Evolutionary conservation across 2,113 vertebrate genomes (phyloP).

Genomic region (Neolamprologus modestus): DNA sequence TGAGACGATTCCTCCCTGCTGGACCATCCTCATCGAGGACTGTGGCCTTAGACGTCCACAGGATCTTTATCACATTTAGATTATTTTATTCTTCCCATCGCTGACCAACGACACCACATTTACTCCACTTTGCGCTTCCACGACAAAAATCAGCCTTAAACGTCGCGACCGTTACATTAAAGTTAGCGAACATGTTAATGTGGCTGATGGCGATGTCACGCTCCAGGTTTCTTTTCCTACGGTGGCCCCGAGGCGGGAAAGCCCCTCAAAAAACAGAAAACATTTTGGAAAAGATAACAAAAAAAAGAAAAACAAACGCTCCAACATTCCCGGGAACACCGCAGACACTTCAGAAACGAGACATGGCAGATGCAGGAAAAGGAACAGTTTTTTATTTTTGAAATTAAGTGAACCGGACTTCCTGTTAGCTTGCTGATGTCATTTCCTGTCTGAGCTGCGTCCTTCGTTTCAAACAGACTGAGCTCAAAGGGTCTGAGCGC

Average conservation of each 20-base stretch:
- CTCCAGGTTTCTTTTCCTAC: fast-evolving
- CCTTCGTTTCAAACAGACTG: background rate
- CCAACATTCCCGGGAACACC: fast-evolving
- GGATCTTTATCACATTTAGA: background rate
- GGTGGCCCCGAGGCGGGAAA: fast-evolving
- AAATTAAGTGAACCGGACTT: fast-evolving
- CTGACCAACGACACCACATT: background rate
- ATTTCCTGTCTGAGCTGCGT: background rate
- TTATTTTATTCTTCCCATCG: fast-evolving
- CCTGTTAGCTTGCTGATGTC: background rate
- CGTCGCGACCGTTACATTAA: fast-evolving
- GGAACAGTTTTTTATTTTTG: background rate
- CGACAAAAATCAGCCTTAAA: background rate
- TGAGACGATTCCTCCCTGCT: background rate
- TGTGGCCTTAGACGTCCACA: fast-evolving
- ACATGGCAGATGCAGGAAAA: background rate
- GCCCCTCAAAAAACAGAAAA: fast-evolving
- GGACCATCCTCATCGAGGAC: background rate
- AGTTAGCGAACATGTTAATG: fast-evolving
- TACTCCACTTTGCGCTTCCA: background rate
- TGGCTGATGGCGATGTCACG: background rate
- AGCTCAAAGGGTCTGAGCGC: background rate
- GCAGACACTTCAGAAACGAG: background rate
- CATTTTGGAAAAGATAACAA: background rate
- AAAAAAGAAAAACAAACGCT: background rate